phyloP scores from a whole-genome alignment of 1,140 invertebrate species.

The Camponotus pennsylvanicus region DNA sequence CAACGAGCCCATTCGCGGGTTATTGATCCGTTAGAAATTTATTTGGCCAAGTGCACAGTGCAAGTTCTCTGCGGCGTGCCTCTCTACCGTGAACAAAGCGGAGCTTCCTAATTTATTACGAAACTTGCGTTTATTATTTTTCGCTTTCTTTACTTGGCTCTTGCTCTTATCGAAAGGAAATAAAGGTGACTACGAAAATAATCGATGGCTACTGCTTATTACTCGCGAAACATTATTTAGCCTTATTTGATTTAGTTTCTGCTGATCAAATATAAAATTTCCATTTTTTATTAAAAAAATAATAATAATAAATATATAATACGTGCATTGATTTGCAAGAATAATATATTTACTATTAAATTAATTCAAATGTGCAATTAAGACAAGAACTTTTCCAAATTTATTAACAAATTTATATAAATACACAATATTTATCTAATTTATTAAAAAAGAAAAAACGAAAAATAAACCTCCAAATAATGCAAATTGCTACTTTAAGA shows the following conservation, averaged over 20 bases:
- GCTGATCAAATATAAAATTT: not conserved
- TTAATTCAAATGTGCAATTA: not conserved
- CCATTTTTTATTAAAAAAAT: too few species aligned
- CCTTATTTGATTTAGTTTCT: not conserved
- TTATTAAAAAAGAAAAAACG: not conserved
- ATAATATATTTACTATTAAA: too few species aligned
- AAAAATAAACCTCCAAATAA: not conserved
- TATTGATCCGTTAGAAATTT: slow-evolving; percentile 54
- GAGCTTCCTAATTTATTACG: slow-evolving; percentile 65
- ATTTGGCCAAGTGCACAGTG: slow-evolving; percentile 53
- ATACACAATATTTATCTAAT: not conserved
- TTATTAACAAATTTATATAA: not conserved
- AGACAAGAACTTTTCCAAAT: not conserved
- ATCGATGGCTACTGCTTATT: slow-evolving; percentile 61
- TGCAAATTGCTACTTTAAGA: not conserved
- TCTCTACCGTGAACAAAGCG: slow-evolving; percentile 35
- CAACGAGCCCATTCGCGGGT: slow-evolving; percentile 1
- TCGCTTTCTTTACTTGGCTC: slow-evolving; percentile 1
- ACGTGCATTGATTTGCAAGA: too few species aligned
- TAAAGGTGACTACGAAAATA: slow-evolving; percentile 1
- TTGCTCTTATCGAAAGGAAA: slow-evolving; percentile 20
- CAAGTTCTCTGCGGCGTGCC: not conserved
- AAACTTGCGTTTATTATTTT: slow-evolving; percentile 73
- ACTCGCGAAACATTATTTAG: slow-evolving; percentile 38
- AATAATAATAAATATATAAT: too few species aligned